phyloP scores from a whole-genome alignment of 2,113 vertebrate species.

The human region DNA sequence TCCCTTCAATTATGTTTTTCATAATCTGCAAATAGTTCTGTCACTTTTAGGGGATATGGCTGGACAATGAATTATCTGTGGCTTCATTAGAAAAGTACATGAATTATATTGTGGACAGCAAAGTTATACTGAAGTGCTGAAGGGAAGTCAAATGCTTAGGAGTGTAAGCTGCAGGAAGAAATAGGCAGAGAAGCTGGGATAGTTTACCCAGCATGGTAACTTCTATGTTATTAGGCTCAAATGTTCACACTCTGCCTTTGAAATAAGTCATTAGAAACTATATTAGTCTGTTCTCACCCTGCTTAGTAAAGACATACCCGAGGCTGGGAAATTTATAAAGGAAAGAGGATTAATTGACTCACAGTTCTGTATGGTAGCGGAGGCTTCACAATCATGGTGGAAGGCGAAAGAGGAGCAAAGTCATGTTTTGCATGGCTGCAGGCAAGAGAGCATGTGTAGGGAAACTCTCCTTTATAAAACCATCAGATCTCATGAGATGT shows the following conservation, averaged over 20 bases:
- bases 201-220: neutral
- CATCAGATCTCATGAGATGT: too few species aligned
- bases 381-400: too few species aligned
- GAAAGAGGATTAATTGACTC: too few species aligned
- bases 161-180: too few species aligned
- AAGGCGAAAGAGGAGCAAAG: too few species aligned
- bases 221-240: neutral
- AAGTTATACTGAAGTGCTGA: neutral
- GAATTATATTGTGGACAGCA: neutral
- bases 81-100: neutral
- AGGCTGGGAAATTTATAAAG: too few species aligned
- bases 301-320: too few species aligned
- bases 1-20: neutral
- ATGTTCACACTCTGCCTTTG: neutral
- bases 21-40: neutral
- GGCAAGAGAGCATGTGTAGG: too few species aligned
- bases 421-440: too few species aligned
- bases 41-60: neutral
- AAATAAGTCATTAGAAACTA: neutral
- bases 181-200: neutral
- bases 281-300: too few species aligned
- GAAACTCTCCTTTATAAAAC: too few species aligned
- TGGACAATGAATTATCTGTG: neutral
- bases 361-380: too few species aligned
- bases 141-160: neutral